Base-by-base conservation (phyloP, 2,888 invertebrate species). In the Dioctria linearis region DNA sequence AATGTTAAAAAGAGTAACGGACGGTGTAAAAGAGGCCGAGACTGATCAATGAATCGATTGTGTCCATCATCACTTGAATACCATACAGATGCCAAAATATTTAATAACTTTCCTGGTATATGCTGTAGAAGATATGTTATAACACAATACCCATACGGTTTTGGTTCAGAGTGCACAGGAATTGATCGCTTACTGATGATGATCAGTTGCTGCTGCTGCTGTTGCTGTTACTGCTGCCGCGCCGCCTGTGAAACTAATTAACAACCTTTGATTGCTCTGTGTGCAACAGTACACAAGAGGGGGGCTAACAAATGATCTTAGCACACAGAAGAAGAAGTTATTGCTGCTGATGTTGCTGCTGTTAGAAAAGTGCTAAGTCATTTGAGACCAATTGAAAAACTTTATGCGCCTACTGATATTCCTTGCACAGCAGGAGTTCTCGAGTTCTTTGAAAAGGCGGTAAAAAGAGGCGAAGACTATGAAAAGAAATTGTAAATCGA, bases 201-300 rank as follows among this genome's bases (percentile, higher is more conserved):
- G 79, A 79, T 67, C 67, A 59, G 67, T 67, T 1, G 25, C 2
- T 25, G 25, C 25, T 25, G 25, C 25, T 25, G 25, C 25, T 25
- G 25, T 2, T 25, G 25, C 25, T 25, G 25, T 25, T 25, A 2
- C 2, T 25, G 25, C 25, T 25, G 25, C 25, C 2, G 25, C 67
- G 79, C 79, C 67, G 79, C 79, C 79, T 79, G 79, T 79, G 79
- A 79, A 79, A 79, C 79, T 79, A 79, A 79, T 79, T 79, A 79
- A 79, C 79, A 79, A 79, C 57, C 57, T 79, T 79, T 79, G 75
- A 75, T 75, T 75, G 75, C 75, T 75, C 75, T 57, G 43, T 25
- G 25, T 25, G 25, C 25, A 25, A 25, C 43, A 75, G 59, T 75
- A 75, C 75, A 75, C 49, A 25, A 25, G 25, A 25, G 25, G 25